Evolutionary conservation across 2,888 invertebrate genomes (phyloP).

Genomic region (Gortyna flavago): DNA sequence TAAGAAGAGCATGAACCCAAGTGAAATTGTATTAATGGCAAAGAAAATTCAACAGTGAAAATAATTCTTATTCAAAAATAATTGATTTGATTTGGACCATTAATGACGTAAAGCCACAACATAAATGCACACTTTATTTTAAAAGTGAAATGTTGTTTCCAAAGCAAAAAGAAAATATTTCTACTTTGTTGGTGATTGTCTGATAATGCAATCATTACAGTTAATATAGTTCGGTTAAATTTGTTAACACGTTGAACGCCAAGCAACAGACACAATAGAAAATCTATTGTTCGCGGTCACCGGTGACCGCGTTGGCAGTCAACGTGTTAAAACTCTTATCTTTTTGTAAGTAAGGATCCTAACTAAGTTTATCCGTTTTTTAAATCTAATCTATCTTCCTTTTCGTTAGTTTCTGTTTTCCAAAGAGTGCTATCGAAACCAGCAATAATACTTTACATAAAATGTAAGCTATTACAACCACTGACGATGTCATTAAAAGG

Average conservation of each 20-base stretch:
- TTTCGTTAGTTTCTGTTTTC: conserved; percentile 21
- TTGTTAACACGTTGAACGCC: too few relatives aligned
- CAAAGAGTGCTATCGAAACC: not conserved
- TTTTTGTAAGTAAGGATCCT: not conserved
- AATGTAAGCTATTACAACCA: conserved; percentile 13
- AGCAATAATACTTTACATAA: conserved; percentile 17
- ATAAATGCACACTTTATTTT: not conserved
- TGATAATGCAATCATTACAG: not conserved
- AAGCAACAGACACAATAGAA: too few relatives aligned
- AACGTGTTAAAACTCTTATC: not conserved
- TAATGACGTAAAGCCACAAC: not conserved
- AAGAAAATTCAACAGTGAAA: too few relatives aligned
- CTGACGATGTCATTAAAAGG: conserved; percentile 5
- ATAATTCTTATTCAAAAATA: too few relatives aligned
- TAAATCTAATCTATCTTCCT: conserved; percentile 22
- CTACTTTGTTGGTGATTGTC: not conserved
- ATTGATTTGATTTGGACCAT: not conserved
- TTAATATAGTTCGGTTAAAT: too few relatives aligned
- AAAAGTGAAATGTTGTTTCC: not conserved
- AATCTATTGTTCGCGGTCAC: too few relatives aligned
- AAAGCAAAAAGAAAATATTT: not conserved
- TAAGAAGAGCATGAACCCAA: not conserved
- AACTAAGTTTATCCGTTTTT: not conserved
- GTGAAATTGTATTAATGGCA: not conserved
- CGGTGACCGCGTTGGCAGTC: too few relatives aligned